These are phyloP conservation scores for Dendrolimus houi DNA, from an alignment of 2,888 invertebrate genomes.

Conservation along the genomic window DNA sequence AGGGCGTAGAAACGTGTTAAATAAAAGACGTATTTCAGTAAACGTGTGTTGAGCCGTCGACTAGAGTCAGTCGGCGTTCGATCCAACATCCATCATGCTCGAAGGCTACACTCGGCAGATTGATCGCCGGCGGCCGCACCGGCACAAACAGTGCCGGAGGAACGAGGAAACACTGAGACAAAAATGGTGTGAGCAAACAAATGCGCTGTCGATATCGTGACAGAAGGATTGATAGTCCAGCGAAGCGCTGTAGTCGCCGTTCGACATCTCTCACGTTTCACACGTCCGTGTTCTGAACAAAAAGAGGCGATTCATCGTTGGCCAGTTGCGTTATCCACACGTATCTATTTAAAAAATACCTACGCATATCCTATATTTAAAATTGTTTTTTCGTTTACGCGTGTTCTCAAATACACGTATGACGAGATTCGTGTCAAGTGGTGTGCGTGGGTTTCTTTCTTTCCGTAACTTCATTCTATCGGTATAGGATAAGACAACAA, in stretches of 20 bases:
- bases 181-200: constrained; percentile 71
- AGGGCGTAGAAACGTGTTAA: constrained; percentile 37
- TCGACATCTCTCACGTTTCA: constrained; percentile 8
- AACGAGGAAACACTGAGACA: constrained; percentile 56
- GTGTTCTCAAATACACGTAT: no score
- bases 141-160: constrained; percentile 34
- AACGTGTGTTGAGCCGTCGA: constrained; percentile 18
- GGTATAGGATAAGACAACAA: no score
- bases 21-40: constrained; percentile 40
- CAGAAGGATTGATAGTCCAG: constrained; percentile 69
- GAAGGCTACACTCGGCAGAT: constrained; percentile 51
- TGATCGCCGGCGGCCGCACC: constrained; percentile 48
- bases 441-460: no score
- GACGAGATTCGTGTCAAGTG: no score
- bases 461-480: no score
- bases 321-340: constrained; percentile 3
- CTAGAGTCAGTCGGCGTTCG: constrained; percentile 31
- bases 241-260: constrained; percentile 13
- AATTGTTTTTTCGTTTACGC: no score
- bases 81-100: constrained; percentile 63
- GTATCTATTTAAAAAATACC: not conserved
- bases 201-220: constrained; percentile 68
- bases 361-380: no score
- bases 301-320: constrained; percentile 9
- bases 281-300: constrained; percentile 12